phyloP scores from a whole-genome alignment of 2,797 vertebrate species.

The Chromis chromis region DNA sequence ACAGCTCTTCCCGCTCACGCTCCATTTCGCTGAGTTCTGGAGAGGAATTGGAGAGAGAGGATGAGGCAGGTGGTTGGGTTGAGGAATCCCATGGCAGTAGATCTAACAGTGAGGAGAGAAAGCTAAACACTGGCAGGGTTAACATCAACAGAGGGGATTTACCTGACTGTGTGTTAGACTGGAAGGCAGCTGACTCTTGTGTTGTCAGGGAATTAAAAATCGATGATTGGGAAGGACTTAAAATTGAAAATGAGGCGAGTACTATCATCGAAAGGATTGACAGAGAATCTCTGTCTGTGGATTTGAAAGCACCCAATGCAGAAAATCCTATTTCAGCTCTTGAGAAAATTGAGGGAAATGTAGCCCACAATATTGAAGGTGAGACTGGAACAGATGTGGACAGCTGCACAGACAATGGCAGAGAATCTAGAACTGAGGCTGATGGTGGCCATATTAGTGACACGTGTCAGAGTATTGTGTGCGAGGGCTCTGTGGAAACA shows the following conservation, averaged over 20 bases:
- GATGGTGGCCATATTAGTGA: slow-evolving; percentile 22
- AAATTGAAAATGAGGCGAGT: slow-evolving; percentile 16
- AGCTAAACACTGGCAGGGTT: slow-evolving; percentile 19
- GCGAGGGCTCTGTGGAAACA: slow-evolving; percentile 53
- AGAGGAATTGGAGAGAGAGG: slow-evolving; percentile 36
- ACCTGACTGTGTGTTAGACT: slow-evolving; percentile 80
- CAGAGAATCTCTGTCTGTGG: neutral
- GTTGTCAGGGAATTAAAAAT: slow-evolving; percentile 3
- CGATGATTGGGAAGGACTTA: slow-evolving; percentile 12
- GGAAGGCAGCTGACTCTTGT: slow-evolving; percentile 59
- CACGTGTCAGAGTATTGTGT: slow-evolving; percentile 44
- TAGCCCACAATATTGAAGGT: neutral
- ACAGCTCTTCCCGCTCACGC: slow-evolving; percentile 34
- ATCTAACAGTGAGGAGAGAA: slow-evolving; percentile 37
- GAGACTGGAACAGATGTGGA: neutral
- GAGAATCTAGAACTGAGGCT: no score
- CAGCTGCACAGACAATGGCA: no score
- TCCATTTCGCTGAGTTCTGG: slow-evolving; percentile 40
- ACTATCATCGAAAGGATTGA: neutral
- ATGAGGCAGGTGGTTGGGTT: slow-evolving; percentile 6
- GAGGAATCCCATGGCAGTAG: slow-evolving; percentile 28
- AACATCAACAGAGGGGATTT: slow-evolving; percentile 60
- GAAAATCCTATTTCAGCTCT: slow-evolving; percentile 1
- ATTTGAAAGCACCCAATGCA: slow-evolving; percentile 22
- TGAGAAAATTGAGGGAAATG: slow-evolving; percentile 15